Evolutionary conservation across 2,113 vertebrate species (phyloP).

Genomic region (Callocephalon fimbriatum): DNA sequence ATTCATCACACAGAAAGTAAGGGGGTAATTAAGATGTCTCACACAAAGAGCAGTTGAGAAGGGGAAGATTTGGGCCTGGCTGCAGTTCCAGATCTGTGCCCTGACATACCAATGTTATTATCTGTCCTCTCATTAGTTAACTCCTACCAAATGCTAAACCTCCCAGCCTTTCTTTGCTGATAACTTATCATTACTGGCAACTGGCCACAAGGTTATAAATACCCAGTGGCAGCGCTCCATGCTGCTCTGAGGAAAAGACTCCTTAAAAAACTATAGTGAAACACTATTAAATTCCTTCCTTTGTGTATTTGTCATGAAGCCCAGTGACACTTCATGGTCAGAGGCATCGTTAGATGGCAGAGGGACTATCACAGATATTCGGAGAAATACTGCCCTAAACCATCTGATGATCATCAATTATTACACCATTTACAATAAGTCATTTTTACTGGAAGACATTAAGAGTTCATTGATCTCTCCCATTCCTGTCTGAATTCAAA

Average conservation of each 20-base stretch:
- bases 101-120: neutral
- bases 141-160: neutral
- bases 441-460: neutral
- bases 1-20: neutral
- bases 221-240: neutral
- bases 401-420: neutral
- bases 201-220: neutral
- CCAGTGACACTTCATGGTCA: neutral
- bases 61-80: neutral
- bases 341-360: neutral
- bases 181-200: slow-evolving; percentile 35
- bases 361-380: neutral
- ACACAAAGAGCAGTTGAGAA: slow-evolving; percentile 23
- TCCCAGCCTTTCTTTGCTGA: neutral
- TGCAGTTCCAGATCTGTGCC: neutral
- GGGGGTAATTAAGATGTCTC: slow-evolving; percentile 26
- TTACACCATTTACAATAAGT: neutral
- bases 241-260: neutral
- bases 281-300: neutral
- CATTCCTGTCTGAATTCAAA: neutral
- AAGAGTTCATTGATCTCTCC: neutral
- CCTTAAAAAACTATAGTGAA: neutral
- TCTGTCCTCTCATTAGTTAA: neutral
- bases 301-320: neutral
- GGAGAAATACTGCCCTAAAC: neutral